These are phyloP conservation scores for Muschampia plurimacula DNA, from an alignment of 2,888 invertebrate species.

Conservation along the genomic window DNA sequence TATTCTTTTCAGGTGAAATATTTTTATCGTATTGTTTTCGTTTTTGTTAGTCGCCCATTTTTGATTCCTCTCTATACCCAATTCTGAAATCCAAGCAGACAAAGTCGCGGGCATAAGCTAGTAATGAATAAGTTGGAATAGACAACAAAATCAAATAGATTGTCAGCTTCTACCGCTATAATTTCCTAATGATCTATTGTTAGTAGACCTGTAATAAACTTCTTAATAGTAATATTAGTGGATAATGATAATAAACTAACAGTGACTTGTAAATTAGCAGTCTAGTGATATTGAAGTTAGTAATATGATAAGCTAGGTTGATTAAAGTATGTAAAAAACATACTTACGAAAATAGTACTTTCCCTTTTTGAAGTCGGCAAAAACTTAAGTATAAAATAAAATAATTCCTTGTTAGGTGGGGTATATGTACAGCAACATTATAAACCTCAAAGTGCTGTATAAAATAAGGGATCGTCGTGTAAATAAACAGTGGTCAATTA, in stretches of 20 bases:
- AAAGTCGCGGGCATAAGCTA: no score
- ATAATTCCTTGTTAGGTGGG: constrained; percentile 44
- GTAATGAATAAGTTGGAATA: neutral
- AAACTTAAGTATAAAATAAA: no score
- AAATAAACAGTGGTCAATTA: constrained; percentile 85
- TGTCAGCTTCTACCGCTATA: constrained; percentile 59
- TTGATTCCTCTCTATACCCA: no score
- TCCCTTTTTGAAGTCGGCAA: no score
- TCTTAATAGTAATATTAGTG: constrained; percentile 58
- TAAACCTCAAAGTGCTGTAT: constrained; percentile 68
- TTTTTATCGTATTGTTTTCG: no score
- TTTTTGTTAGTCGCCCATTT: no score
- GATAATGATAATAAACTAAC: constrained; percentile 53
- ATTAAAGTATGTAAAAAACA: no score
- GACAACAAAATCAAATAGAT: constrained; percentile 50
- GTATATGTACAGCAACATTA: constrained; percentile 16
- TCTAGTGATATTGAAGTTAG: constrained; percentile 44
- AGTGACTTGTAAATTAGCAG: constrained; percentile 48
- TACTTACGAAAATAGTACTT: no score
- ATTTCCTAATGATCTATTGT: constrained; percentile 57
- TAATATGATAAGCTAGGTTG: neutral
- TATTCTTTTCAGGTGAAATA: no score
- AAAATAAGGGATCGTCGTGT: constrained; percentile 77
- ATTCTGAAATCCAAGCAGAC: no score
- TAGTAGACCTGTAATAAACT: constrained; percentile 58